Evolutionary conservation across 2,888 invertebrate genomes (phyloP), one percentile per base, ranked within the genome.

Genomic region (Galerucella pusilla): DNA sequence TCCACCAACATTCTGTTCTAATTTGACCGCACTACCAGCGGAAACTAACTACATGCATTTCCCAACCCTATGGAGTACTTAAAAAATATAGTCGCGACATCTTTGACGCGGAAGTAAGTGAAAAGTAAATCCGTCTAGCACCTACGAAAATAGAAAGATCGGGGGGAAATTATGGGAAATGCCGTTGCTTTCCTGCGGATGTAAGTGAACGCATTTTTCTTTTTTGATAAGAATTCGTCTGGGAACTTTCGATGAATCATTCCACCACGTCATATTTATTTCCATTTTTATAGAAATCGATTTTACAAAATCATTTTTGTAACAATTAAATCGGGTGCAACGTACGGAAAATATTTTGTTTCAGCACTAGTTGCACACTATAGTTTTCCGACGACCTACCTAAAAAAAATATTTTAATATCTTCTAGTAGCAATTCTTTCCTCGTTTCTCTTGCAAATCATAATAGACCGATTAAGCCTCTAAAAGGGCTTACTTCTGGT

Each of bases 101-200:
- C 60, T 25, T 60, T 5, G 35, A 63, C n/a, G 42, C 63, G 63
- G 63, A 63, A 63, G 63, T 63, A 20, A 35, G 14, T 25, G 14
- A 35, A 61, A 61, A 28, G 61, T 61, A 35, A 42, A 63, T 63
- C 52, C 63, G 63, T 63, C 42, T 63, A n/a, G 63, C 63, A 45
- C 63, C 42, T 63, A 42, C 63, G n/a, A 42, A 63, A 63, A 63
- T 63, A 63, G 63, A 63, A 63, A 16, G 42, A 35, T 63, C 12
- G 42, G 63, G 42, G 63, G 42, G 35, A 42, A 63, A 42, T 6
- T 63, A 60, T 28, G 60, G 60, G 60, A 60, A 60, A 12, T 20
- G 60, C 28, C 60, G 60, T 25, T 10, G 28, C 60, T 60, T 60
- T 60, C 60, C 60, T 60, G 42, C 63, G 35, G 63, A 63, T 42